These are phyloP conservation scores for Argyrosomus regius DNA, from an alignment of 2,797 vertebrate genomes.

Conservation along the genomic window DNA sequence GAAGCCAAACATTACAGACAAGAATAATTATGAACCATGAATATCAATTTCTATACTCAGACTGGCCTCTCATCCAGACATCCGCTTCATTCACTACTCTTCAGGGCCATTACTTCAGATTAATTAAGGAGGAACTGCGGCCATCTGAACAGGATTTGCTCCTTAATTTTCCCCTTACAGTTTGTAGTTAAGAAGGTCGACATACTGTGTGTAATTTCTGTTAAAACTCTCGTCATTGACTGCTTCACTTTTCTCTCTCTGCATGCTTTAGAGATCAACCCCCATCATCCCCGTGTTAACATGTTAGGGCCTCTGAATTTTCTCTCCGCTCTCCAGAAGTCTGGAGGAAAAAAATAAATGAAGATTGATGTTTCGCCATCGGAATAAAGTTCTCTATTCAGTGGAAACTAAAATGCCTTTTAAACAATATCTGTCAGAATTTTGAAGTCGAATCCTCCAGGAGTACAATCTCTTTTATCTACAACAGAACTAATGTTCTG, in stretches of 20 bases:
- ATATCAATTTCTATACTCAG: slow-evolving; percentile 64
- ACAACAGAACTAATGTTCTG: slow-evolving; percentile 68
- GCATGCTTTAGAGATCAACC: slow-evolving; percentile 40
- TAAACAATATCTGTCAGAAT: slow-evolving; percentile 48
- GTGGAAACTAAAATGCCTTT: slow-evolving; percentile 46
- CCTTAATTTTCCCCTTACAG: slow-evolving; percentile 15
- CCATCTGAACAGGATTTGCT: slow-evolving; percentile 16
- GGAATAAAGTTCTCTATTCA: slow-evolving; percentile 48
- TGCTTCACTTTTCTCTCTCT: slow-evolving; percentile 32
- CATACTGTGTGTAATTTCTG: slow-evolving; percentile 9
- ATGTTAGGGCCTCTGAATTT: slow-evolving; percentile 25
- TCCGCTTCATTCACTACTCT: slow-evolving; percentile 57
- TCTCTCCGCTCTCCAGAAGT: slow-evolving; percentile 48
- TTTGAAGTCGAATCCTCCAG: slow-evolving; percentile 47
- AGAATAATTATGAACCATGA: slow-evolving; percentile 79
- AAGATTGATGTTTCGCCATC: slow-evolving; percentile 44
- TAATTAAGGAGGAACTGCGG: slow-evolving; percentile 17
- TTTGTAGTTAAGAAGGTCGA: slow-evolving; percentile 15
- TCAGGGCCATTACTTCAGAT: slow-evolving; percentile 55
- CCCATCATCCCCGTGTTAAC: neutral
- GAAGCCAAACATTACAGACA: slow-evolving; percentile 86
- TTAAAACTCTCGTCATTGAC: neutral
- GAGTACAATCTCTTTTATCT: slow-evolving; percentile 72
- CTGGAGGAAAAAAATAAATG: slow-evolving; percentile 40
- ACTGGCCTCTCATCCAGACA: slow-evolving; percentile 64